These are phyloP conservation scores for Pterostichus niger DNA, from an alignment of 2,888 invertebrate genomes.

Conservation along the genomic window DNA sequence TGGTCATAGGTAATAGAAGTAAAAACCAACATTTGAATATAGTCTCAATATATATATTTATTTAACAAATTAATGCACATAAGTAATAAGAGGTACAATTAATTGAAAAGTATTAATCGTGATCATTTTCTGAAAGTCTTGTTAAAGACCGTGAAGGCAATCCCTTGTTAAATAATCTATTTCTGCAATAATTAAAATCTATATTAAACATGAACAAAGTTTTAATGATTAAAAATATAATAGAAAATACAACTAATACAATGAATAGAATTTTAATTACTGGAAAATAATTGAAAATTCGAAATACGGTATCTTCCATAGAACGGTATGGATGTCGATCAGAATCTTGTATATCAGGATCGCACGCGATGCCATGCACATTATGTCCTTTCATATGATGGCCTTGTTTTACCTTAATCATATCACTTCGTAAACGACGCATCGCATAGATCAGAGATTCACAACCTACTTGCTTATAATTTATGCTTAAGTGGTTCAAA, in stretches of 20 bases:
- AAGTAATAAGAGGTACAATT: no score
- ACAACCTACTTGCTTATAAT: conserved; percentile 15
- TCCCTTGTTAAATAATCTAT: not conserved
- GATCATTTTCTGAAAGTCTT: no score
- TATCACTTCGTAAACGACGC: not conserved
- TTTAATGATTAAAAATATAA: conserved; percentile 7
- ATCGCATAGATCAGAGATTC: not conserved
- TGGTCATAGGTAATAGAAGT: no score
- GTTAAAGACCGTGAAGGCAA: not conserved
- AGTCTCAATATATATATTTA: no score
- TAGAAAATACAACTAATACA: conserved; percentile 6
- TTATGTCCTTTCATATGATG: conserved; percentile 3
- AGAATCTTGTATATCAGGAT: conserved; percentile 4
- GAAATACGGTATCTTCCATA: not conserved
- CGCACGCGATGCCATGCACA: conserved; percentile 12
- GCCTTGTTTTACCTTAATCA: not conserved
- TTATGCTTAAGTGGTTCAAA: not conserved
- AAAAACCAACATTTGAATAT: no score
- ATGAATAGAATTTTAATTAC: not conserved
- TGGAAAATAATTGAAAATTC: not conserved
- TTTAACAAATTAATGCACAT: no score
- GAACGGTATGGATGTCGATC: not conserved
- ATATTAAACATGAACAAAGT: not conserved
- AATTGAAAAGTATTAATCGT: no score
- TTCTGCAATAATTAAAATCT: conserved; percentile 4